Conservation (phyloP, 2,797 vertebrate genomes). For the Sebastes paucispinis region DNA sequence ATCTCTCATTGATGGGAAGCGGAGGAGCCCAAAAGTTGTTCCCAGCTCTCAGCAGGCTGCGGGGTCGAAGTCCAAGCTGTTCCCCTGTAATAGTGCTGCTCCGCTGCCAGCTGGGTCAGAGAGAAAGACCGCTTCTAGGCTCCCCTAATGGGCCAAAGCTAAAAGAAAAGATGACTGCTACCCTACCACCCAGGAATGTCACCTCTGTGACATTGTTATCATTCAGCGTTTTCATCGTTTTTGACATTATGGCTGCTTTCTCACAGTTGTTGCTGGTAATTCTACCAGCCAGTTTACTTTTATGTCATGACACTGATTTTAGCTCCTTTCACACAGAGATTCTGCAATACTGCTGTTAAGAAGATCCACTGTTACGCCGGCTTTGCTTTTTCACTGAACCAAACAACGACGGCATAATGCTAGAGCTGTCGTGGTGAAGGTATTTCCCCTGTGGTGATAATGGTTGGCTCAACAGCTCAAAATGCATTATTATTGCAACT, state of each 20-base stretch:
- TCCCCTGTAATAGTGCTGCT: conserved; percentile 63
- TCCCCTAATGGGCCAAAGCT: conserved; percentile 47
- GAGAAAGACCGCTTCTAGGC: conserved; percentile 34
- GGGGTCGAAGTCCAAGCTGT: conserved; percentile 70
- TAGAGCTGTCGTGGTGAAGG: no score
- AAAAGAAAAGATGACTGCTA: conserved; percentile 47
- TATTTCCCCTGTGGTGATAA: no score
- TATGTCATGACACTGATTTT: background rate
- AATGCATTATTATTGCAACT: no score
- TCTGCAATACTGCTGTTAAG: no score
- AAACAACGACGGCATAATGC: no score
- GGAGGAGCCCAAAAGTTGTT: conserved; percentile 54
- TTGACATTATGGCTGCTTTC: background rate
- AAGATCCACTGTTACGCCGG: background rate
- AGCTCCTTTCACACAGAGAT: background rate
- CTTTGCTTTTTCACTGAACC: background rate
- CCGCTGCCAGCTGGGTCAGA: conserved; percentile 50
- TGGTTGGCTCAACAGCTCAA: no score
- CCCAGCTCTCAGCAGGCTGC: conserved; percentile 43
- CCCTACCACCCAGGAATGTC: conserved; percentile 57
- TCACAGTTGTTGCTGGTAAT: conserved; percentile 1
- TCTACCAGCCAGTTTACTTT: background rate
- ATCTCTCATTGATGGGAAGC: conserved; percentile 36
- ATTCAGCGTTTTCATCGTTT: conserved; percentile 19
- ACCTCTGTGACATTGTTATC: conserved; percentile 51